Percentiles rank a stretch among this genome's conserved stretches.
Conservation (phyloP, 2,797 vertebrate species). For the Malurus splendens region DNA sequence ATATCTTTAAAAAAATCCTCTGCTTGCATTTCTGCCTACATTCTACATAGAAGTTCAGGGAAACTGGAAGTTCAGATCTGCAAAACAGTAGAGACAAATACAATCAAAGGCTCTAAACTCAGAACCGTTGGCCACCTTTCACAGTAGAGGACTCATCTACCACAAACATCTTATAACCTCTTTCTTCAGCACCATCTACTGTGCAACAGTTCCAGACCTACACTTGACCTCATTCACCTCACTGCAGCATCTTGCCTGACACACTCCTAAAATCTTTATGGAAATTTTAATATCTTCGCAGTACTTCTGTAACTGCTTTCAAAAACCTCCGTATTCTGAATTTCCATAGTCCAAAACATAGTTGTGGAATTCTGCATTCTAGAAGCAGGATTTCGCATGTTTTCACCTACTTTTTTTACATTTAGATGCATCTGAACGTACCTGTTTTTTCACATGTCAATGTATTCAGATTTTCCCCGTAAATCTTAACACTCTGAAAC, state of each 20-base stretch:
- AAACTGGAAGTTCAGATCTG: not conserved
- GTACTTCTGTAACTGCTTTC: not conserved
- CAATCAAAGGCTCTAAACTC: not conserved
- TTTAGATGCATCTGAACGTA: not conserved
- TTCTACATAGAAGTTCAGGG: not conserved
- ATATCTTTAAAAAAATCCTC: fast-evolving
- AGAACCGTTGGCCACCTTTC: not conserved
- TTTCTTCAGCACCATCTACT: not conserved
- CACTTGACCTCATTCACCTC: not conserved
- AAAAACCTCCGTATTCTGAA: not conserved
- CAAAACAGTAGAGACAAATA: not conserved
- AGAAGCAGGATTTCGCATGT: not conserved
- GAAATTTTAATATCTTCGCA: not conserved
- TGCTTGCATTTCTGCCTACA: not conserved
- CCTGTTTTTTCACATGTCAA: not conserved
- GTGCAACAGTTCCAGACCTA: not conserved
- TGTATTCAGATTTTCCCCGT: not conserved
- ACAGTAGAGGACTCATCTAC: not conserved
- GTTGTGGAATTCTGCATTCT: not conserved
- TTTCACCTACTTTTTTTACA: not conserved
- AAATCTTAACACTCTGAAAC: not conserved
- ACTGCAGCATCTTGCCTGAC: not conserved
- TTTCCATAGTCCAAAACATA: not conserved
- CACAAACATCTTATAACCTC: not conserved
- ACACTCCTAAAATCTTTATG: not conserved